A percentile compares a stretch with the other conserved stretches of the same genome.
These are phyloP conservation scores for Tetragnatha montana DNA, from an alignment of 2,888 invertebrate species.

Conservation along the genomic window DNA sequence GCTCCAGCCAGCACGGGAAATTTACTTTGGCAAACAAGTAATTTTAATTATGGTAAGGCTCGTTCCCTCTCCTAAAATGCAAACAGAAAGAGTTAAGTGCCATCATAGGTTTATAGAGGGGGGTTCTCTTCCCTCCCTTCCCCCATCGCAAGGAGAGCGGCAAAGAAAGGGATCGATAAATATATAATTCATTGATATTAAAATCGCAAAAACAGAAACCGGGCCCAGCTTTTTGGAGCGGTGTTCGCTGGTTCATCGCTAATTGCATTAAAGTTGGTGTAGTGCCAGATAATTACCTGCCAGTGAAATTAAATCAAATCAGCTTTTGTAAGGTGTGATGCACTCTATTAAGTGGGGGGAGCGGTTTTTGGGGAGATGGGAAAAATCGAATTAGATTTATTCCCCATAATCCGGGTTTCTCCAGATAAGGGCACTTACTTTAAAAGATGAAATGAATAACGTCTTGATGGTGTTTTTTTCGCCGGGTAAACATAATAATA, in stretches of 20 bases:
- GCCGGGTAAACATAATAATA: slow-evolving; percentile 31
- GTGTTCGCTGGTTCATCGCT: slow-evolving; percentile 64
- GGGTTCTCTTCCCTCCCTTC: not conserved
- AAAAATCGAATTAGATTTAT: slow-evolving; percentile 68
- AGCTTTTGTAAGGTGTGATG: slow-evolving; percentile 64
- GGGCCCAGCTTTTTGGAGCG: slow-evolving; percentile 61
- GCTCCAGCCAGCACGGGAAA: slow-evolving; percentile 69
- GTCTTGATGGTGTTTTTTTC: slow-evolving; percentile 32
- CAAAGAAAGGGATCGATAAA: slow-evolving; percentile 59
- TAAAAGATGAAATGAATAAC: slow-evolving; percentile 59
- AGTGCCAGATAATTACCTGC: slow-evolving; percentile 67
- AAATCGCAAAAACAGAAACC: slow-evolving; percentile 67
- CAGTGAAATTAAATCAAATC: slow-evolving; percentile 70
- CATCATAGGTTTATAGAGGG: slow-evolving; percentile 63
- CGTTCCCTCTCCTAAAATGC: slow-evolving; percentile 57
- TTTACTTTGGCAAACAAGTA: slow-evolving; percentile 71
- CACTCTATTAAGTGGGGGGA: slow-evolving; percentile 61
- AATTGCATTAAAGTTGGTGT: slow-evolving; percentile 70
- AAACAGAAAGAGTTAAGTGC: slow-evolving; percentile 71
- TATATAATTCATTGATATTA: slow-evolving; percentile 71
- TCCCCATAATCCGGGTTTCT: slow-evolving; percentile 44
- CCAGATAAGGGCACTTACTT: slow-evolving; percentile 57
- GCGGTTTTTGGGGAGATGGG: slow-evolving; percentile 21
- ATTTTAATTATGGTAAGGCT: slow-evolving; percentile 70
- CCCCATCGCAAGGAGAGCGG: slow-evolving; percentile 7